These are phyloP conservation scores for Drosophila micromelanica DNA, from an alignment of 1,140 invertebrate species.

Conservation along the genomic window DNA sequence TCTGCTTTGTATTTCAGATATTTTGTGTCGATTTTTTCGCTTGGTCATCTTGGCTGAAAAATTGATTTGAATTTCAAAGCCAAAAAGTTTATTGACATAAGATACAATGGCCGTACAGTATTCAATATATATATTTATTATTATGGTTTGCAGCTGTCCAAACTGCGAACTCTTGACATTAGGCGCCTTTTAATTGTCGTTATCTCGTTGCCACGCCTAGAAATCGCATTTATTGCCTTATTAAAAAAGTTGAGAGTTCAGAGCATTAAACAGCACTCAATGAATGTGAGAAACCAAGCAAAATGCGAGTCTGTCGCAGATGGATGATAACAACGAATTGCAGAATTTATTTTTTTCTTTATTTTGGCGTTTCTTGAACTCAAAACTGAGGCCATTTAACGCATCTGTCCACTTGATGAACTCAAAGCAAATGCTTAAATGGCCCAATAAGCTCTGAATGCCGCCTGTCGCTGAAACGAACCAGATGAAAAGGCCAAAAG, in stretches of 20 bases:
- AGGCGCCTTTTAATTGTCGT: slow-evolving; percentile 57
- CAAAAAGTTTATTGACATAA: slow-evolving; percentile 76
- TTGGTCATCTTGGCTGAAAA: slow-evolving; percentile 41
- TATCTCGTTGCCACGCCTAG: slow-evolving; percentile 25
- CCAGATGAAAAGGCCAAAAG: slow-evolving; percentile 16
- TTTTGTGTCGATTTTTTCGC: slow-evolving; percentile 3
- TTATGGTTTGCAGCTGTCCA: slow-evolving; percentile 54
- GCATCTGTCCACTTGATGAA: slow-evolving; percentile 8
- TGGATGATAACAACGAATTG: slow-evolving; percentile 52
- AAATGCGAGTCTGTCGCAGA: slow-evolving; percentile 7
- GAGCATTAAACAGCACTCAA: slow-evolving; percentile 34
- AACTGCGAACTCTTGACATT: slow-evolving; percentile 38
- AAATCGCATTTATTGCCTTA: slow-evolving; percentile 55
- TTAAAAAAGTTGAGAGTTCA: slow-evolving; percentile 76
- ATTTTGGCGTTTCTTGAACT: slow-evolving; percentile 48
- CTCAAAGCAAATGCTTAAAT: slow-evolving; percentile 26
- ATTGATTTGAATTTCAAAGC: slow-evolving; percentile 71
- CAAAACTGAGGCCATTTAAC: slow-evolving; percentile 15
- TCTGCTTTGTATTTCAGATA: slow-evolving; percentile 6
- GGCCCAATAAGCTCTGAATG: slow-evolving; percentile 25
- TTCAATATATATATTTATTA: slow-evolving; percentile 19
- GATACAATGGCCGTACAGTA: slow-evolving; percentile 43
- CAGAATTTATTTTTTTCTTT: slow-evolving; percentile 24
- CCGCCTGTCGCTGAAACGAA: background rate
- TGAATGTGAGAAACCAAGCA: slow-evolving; percentile 45